Base-by-base conservation (phyloP, 2,888 invertebrate genomes). In the Eupelmus urozonus region DNA sequence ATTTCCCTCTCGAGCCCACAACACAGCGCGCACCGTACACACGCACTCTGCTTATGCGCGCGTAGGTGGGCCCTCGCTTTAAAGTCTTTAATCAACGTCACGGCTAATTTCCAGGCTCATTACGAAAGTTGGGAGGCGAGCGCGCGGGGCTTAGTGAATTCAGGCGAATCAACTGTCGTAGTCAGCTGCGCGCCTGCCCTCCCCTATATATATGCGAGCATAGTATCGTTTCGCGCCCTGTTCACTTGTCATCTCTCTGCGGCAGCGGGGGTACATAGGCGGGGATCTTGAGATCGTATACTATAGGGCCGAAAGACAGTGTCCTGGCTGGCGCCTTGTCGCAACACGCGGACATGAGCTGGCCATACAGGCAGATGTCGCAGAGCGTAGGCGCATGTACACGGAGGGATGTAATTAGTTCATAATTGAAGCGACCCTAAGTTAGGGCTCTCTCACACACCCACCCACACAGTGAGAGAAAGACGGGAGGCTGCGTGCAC, bases 351-450 rank as follows among this genome's bases (percentile, higher is more conserved):
- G 34, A 34, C 20, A 7, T 16, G 16, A 11, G 20, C 1, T 4
- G 9, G 42, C 23, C 13, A n/a, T n/a, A n/a, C n/a, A 23, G 62
- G 42, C 62, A 62, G 62, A 88, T 88, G 88, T 85, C 84, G 83
- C 84, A 82, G 77, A 34, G 34, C n/a, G n/a, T 20, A 20, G 80
- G 78, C 80, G 76, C 82, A 79, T 76, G 81, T 83, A 84, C 72
- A 69, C 53, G 20, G 73, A 72, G 71, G 45, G 74, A 70, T 78
- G 85, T 85, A 87, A 88, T 88, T 86, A 87, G 85, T 84, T 85
- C 84, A 82, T 87, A 86, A 88, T 86, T 87, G 84, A 87, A 87
- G 85, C 79, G 45, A 20, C 7, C 16, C n/a, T 7, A 13, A 42
- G 62, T 40, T n/a, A 18, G 63, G 23, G 25, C 23, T 49, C 2